Conservation (phyloP, 2,888 invertebrate species). For the Ceratothoa steindachneri region DNA sequence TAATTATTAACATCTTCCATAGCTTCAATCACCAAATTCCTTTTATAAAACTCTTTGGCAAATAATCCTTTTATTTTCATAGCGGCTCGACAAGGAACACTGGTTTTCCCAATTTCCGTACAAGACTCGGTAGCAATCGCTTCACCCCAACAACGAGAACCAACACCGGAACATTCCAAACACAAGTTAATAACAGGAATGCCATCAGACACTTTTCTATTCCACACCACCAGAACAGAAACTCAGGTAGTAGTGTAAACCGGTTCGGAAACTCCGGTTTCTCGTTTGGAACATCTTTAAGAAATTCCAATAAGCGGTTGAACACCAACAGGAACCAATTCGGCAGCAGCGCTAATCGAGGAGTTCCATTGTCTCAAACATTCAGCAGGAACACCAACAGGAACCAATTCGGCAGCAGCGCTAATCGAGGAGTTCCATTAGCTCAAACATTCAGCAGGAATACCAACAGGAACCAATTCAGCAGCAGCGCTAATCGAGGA, state of each 20-base stretch:
- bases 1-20: too few relatives aligned
- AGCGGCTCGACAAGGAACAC: background rate
- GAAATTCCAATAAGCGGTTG: background rate
- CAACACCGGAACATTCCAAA: background rate
- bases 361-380: background rate
- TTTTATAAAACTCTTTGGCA: too few relatives aligned
- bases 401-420: background rate
- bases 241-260: background rate
- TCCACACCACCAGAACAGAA: background rate
- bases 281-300: background rate
- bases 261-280: background rate
- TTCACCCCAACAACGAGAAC: background rate
- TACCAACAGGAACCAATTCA: background rate
- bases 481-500: background rate
- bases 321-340: background rate
- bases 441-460: background rate
- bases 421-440: background rate
- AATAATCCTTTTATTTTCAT: background rate
- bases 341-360: background rate
- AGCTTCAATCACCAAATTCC: too few relatives aligned
- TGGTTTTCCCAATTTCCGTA: background rate
- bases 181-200: background rate
- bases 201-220: background rate
- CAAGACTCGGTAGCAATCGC: background rate
- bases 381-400: constrained; percentile 1